Conservation (phyloP, 2,888 invertebrate species). For the Phoenoteleia sp. region DNA sequence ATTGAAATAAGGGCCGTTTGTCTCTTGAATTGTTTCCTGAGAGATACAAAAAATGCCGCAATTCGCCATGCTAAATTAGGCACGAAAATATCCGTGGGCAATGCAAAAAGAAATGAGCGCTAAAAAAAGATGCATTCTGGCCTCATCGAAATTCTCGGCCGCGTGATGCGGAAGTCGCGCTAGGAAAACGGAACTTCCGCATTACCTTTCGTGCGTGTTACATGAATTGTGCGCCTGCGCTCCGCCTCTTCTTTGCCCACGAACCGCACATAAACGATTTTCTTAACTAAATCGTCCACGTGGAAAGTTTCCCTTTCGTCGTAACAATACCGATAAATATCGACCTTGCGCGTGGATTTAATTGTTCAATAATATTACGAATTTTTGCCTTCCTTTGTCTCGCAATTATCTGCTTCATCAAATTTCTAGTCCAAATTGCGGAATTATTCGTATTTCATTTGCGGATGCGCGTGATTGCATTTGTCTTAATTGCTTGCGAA, state of each 20-base stretch:
- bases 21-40: too few species aligned
- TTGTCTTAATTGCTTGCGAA: not conserved
- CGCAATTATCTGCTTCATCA: conserved; percentile 26
- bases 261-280: conserved; percentile 53
- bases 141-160: conserved; percentile 47
- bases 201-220: conserved; percentile 75
- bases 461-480: conserved; percentile 9
- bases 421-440: conserved; percentile 25
- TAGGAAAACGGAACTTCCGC: conserved; percentile 74
- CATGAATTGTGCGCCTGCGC: conserved; percentile 69
- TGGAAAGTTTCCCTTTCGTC: conserved; percentile 64
- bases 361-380: not conserved
- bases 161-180: conserved; percentile 71
- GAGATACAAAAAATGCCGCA: not conserved
- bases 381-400: conserved; percentile 15
- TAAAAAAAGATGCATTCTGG: conserved; percentile 36
- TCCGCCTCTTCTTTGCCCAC: conserved; percentile 60
- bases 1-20: conserved; percentile 35
- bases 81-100: not conserved
- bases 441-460: conserved; percentile 27
- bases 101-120: conserved; percentile 5
- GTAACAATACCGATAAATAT: conserved; percentile 54
- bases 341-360: conserved; percentile 26
- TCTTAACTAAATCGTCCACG: conserved; percentile 49
- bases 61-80: conserved; percentile 17